Evolutionary conservation across 2,113 vertebrate genomes (phyloP), one percentile per base, ranked within the genome.

Genomic region (Sebastes fasciatus): DNA sequence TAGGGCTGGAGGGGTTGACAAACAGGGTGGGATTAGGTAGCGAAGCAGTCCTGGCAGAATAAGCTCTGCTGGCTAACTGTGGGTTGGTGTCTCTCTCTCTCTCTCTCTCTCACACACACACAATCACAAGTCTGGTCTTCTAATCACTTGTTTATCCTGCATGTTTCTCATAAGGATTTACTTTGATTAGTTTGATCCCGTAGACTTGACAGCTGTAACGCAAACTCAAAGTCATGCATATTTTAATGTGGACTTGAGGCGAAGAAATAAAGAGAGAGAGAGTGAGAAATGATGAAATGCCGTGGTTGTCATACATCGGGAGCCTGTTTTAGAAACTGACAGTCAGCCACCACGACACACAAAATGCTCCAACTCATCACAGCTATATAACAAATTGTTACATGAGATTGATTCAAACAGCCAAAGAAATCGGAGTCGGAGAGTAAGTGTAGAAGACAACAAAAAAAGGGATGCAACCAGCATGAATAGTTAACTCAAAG

Each of bases 101-200:
- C 46, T 43, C 19, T 4, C 51, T 14, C n/a, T 14, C 66, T 46
- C 58, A 74, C 58, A 48, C 49, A 45, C 67, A 82, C 69, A 88
- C 84, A 87, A 84, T 87, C 75, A 80, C 60, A 86, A 83, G 79
- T 84, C 76, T 76, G 80, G 80, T 65, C 77, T 74, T 86, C 64
- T 83, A 89, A 91, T 86, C 74, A 77, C 75, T 91, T 88, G 87
- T 82, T 89, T 86, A 86, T 86, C 77, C 85, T 87, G 75, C 12
- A 83, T 83, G 86, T 85, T 90, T 86, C 58, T 86, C 75, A 16
- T 74, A 58, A 80, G 86, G 87, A 82, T 89, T 91, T 87, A 75
- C 71, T 88, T 91, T 91, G 87, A 86, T 89, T 86, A 77, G 85
- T 86, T 87, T 86, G 88, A 92, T 90, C 78, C 72, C 52, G 42